Percentiles rank a stretch among this genome's conserved stretches.
phyloP scores from a whole-genome alignment of 2,888 invertebrate species.

The Brachyopa scutellaris region DNA sequence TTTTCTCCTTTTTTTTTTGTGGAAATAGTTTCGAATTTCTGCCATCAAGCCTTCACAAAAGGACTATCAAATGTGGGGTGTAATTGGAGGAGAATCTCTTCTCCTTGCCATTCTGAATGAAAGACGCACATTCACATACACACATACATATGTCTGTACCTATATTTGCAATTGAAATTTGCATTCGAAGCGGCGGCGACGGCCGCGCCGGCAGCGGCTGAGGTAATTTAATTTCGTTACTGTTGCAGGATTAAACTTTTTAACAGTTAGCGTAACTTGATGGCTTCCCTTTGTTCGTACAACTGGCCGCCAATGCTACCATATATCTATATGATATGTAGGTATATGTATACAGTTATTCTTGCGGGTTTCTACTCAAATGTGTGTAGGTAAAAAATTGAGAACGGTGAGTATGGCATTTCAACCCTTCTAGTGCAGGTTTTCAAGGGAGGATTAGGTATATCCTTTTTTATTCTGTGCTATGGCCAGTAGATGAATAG shows the following conservation, averaged over 20 bases:
- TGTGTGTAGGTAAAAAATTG: conserved; percentile 45
- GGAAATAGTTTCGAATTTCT: conserved; percentile 67
- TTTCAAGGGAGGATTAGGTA: conserved; percentile 47
- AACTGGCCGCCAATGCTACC: conserved; percentile 41
- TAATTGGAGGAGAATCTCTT: conserved; percentile 61
- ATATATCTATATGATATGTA: conserved; percentile 12
- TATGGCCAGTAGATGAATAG: conserved; percentile 44
- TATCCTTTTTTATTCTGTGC: not conserved
- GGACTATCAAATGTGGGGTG: conserved; percentile 48
- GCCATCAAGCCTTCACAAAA: conserved; percentile 54
- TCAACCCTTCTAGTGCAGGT: conserved; percentile 40
- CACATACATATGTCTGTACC: no score
- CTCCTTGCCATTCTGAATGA: conserved; percentile 2
- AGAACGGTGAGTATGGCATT: conserved; percentile 47
- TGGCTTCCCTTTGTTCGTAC: conserved; percentile 66
- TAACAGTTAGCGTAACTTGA: conserved; percentile 69
- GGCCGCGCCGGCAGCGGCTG: conserved; percentile 16
- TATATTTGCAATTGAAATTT: conserved; percentile 64
- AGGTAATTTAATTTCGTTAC: conserved; percentile 69
- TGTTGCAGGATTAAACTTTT: conserved; percentile 71
- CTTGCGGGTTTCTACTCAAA: conserved; percentile 43
- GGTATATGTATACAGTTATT: conserved; percentile 10
- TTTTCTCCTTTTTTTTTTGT: conserved; percentile 19
- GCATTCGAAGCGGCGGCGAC: conserved; percentile 53
- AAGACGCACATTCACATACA: no score